Evolutionary conservation across 2,113 vertebrate species (phyloP).

Genomic region (Xiphophorus hellerii): DNA sequence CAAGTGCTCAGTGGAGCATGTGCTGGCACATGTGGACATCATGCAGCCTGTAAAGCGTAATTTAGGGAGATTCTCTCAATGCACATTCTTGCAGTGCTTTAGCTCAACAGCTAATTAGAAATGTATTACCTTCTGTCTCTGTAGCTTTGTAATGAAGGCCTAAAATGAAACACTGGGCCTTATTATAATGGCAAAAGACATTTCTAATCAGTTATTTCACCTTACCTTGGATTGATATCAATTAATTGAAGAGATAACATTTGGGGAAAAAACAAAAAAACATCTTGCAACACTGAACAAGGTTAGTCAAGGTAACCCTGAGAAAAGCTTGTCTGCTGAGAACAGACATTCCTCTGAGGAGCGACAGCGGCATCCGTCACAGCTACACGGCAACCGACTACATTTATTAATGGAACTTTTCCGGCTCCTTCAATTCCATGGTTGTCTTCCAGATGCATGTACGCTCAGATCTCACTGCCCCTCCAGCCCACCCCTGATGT

Average conservation of each 20-base stretch:
- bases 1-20: background rate
- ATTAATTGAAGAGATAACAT: conserved; percentile 8
- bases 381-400: background rate
- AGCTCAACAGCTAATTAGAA: conserved; percentile 9
- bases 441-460: conserved; percentile 1
- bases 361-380: background rate
- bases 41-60: background rate
- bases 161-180: conserved; percentile 48
- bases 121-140: conserved; percentile 22
- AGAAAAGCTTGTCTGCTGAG: background rate
- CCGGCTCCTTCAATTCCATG: conserved; percentile 2
- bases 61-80: background rate
- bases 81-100: background rate
- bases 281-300: background rate
- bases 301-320: conserved; percentile 8
- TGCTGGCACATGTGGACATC: background rate
- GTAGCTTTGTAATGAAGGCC: conserved; percentile 20
- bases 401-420: conserved; percentile 3
- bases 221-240: conserved; percentile 32
- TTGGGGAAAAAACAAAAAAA: background rate
- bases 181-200: conserved; percentile 31
- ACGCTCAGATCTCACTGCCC: background rate
- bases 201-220: conserved; percentile 15
- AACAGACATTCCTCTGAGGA: background rate
- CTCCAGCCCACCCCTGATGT: background rate